Evolutionary conservation across 2,888 invertebrate genomes (phyloP).

Genomic region (Sphecodes monilicornis): DNA sequence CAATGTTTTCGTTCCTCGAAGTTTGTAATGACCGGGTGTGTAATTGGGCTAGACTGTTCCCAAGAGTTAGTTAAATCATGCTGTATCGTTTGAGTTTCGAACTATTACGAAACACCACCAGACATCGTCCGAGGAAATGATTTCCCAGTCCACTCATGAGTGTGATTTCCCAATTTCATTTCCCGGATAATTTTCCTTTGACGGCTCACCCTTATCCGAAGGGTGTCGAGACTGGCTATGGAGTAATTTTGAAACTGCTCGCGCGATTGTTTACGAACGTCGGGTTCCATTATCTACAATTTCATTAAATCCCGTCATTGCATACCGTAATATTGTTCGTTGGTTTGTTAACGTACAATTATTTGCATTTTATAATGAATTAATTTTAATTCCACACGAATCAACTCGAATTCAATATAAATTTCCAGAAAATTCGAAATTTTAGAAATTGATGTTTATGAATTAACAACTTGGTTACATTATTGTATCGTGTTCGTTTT

Average conservation of each 20-base stretch:
- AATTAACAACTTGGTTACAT: neutral
- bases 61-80: constrained; percentile 66
- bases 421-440: neutral
- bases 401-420: neutral
- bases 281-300: neutral
- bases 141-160: constrained; percentile 63
- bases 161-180: constrained; percentile 77
- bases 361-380: no score
- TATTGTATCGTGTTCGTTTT: neutral
- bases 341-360: neutral
- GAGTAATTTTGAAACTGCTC: neutral
- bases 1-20: constrained; percentile 55
- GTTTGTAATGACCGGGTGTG: constrained; percentile 61
- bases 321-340: neutral
- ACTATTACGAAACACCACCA: constrained; percentile 68
- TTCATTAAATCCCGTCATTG: neutral
- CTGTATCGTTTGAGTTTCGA: constrained; percentile 55
- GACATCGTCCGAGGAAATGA: constrained; percentile 60
- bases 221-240: constrained; percentile 66
- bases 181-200: constrained; percentile 74
- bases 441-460: neutral
- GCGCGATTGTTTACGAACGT: neutral
- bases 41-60: constrained; percentile 71
- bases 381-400: no score
- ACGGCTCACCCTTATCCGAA: constrained; percentile 75